Evolutionary conservation across 2,888 invertebrate genomes (phyloP).

Genomic region (Apotomis turbidana): DNA sequence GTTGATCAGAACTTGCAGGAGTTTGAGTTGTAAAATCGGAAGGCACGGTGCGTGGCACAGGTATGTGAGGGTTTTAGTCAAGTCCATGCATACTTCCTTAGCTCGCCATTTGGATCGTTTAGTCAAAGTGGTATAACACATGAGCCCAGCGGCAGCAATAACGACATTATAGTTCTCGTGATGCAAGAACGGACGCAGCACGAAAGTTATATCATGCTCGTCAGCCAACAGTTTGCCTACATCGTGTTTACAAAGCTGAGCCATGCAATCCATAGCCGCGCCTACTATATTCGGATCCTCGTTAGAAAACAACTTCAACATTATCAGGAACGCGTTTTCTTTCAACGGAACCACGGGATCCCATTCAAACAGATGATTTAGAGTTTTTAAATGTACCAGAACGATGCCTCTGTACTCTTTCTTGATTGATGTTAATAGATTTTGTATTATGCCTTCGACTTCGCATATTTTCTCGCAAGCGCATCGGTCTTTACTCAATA

Average conservation of each 20-base stretch:
- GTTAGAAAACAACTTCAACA: constrained; percentile 60
- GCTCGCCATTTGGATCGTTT: constrained; percentile 74
- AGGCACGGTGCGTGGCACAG: constrained; percentile 57
- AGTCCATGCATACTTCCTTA: constrained; percentile 60
- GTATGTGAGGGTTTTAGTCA: constrained; percentile 59
- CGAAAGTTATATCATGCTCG: constrained; percentile 62
- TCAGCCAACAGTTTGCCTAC: constrained; percentile 69
- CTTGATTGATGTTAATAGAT: constrained; percentile 69
- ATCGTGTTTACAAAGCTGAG: constrained; percentile 70
- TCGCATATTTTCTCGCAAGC: constrained; percentile 58
- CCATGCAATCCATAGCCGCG: constrained; percentile 69
- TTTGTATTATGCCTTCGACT: constrained; percentile 61
- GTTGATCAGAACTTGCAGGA: constrained; percentile 71
- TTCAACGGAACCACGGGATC: constrained; percentile 63
- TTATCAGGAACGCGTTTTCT: constrained; percentile 69
- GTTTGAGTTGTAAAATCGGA: constrained; percentile 64
- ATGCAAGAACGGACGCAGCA: constrained; percentile 53
- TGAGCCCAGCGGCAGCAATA: constrained; percentile 63
- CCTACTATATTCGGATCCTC: constrained; percentile 59
- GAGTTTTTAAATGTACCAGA: constrained; percentile 64
- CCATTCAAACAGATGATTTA: constrained; percentile 66
- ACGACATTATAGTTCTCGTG: constrained; percentile 56
- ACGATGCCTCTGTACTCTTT: constrained; percentile 70
- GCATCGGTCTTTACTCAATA: constrained; percentile 62
- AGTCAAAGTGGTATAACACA: constrained; percentile 68